Evolutionary conservation across 1,140 invertebrate species (phyloP), one percentile per base, ranked within the genome.

Genomic region (Riptortus pedestris): DNA sequence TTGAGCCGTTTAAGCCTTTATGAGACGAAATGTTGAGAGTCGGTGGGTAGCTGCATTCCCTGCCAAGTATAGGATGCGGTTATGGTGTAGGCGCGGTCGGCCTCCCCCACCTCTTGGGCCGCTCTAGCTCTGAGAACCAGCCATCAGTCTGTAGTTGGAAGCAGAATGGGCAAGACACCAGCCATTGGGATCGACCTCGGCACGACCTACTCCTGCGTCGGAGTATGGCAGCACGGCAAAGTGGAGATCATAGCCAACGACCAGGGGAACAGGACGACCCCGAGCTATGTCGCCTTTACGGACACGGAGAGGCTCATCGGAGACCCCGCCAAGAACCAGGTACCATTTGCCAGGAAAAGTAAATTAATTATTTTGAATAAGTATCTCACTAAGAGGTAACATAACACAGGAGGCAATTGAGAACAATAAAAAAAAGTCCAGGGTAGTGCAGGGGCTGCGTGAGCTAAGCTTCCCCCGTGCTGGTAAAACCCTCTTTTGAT

Each of bases 221-320:
- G 85, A 55, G 86, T 90, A 2, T 90, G 83, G 77, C 84, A 88
- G 70, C 81, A 93, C 72, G 91, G 88, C 51, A 91, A 91, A 76
- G 85, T 93, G 45, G 90, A 93, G 75, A 93, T 94, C 71, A 93
- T 95, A 70, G 90, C 90, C 70, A 94, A 96, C 73, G 92, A 95
- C 73, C 91, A 93, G 77, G 93, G 92, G 28, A 95, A 95, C 77
- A 77, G 91, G 52, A 95, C 91, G 20, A 94, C 91, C 52, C 91
- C 91, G 7, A 88, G 86, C 64, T 95, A 93, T 77, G 91, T 96
- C 31, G 91, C 90, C 2, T 86, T 92, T 74, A 90, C 85, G 1
- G 88, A 91, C 65, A 85, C 83, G 0, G 89, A 92, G 73, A 74
- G 87, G 1, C 76, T 90, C 9, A 86, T 90, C 60, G 85, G 81